Conservation (phyloP, 2,888 invertebrate genomes). For the Euzophera pinguis region DNA sequence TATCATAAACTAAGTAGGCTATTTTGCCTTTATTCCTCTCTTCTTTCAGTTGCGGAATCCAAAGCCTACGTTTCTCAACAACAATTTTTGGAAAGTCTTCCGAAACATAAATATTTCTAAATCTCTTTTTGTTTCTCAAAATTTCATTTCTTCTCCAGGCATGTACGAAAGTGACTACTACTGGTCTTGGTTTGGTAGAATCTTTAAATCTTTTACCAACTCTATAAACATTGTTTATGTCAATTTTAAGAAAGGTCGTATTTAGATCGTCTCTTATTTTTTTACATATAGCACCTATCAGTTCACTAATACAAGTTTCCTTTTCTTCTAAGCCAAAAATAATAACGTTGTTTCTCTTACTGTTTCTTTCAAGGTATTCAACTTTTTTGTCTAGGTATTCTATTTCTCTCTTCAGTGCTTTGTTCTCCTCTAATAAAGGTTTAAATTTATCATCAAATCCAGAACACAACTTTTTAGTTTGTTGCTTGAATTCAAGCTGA, state of each 20-base stretch:
- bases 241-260: background rate
- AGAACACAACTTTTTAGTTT: background rate
- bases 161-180: conserved; percentile 1
- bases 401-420: conserved; percentile 3
- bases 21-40: conserved; percentile 10
- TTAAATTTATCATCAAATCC: conserved; percentile 1
- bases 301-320: conserved; percentile 1
- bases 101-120: background rate
- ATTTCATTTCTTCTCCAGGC: conserved; percentile 10
- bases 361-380: conserved; percentile 5
- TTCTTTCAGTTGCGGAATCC: conserved; percentile 1
- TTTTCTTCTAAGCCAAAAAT: conserved; percentile 9
- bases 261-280: conserved; percentile 1
- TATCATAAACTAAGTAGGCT: conserved; percentile 10
- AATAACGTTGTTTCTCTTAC: conserved; percentile 10
- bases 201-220: conserved; percentile 2
- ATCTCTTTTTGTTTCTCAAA: conserved; percentile 9
- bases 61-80: conserved; percentile 5
- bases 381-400: background rate
- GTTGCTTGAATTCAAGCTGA: conserved; percentile 9
- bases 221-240: conserved; percentile 8
- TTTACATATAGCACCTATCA: background rate
- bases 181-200: conserved; percentile 2
- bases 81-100: conserved; percentile 11
- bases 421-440: conserved; percentile 6